Conservation (phyloP, 2,797 vertebrate species). For the Poliocrania exsul region DNA sequence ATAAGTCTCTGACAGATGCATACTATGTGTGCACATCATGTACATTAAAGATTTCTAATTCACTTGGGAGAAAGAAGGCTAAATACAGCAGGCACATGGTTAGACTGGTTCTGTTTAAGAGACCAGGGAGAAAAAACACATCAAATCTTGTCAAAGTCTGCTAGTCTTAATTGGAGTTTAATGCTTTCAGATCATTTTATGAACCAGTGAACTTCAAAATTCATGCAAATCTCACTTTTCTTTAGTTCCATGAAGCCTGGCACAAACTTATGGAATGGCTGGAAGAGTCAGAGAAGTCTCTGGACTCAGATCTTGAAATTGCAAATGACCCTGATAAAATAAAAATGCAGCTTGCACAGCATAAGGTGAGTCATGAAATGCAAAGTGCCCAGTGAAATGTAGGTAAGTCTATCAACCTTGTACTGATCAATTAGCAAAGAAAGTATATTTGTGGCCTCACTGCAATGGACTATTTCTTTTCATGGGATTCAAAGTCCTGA, state of each 20-base stretch:
- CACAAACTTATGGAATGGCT: constrained; percentile 97
- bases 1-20: neutral
- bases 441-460: neutral
- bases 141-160: neutral
- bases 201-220: neutral
- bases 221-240: neutral
- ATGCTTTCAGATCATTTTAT: neutral
- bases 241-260: constrained; percentile 95
- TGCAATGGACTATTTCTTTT: neutral
- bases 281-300: constrained; percentile 90
- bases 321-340: constrained; percentile 98
- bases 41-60: neutral
- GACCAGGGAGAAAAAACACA: neutral
- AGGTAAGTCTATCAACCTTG: neutral
- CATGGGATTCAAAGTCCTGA: neutral
- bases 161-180: neutral
- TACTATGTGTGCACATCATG: neutral
- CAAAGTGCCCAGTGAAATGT: neutral
- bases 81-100: neutral
- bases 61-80: neutral
- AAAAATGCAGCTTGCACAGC: constrained; percentile 91
- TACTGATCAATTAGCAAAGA: neutral
- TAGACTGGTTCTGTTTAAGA: neutral
- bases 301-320: constrained; percentile 97
- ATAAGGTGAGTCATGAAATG: constrained; percentile 87